Percentiles rank a stretch among this genome's conserved stretches.
These are phyloP conservation scores for Triplophysa bombifrons DNA, from an alignment of 2,797 vertebrate species.

Conservation along the genomic window DNA sequence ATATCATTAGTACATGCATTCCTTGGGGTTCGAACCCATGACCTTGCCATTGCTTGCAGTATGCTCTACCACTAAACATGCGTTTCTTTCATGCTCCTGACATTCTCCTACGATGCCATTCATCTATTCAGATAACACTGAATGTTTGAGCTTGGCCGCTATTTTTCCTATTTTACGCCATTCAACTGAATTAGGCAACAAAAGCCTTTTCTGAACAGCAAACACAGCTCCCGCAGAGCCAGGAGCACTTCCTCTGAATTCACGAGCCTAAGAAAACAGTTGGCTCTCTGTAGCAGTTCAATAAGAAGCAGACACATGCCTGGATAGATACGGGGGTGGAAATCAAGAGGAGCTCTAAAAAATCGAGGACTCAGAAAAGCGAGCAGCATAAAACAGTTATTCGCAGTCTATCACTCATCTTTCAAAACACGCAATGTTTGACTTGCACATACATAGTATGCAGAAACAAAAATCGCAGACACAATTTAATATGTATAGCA, in stretches of 20 bases:
- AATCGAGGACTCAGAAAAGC: slow-evolving; percentile 26
- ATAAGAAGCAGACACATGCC: slow-evolving; percentile 43
- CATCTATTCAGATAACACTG: neutral
- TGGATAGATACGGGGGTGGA: slow-evolving; percentile 31
- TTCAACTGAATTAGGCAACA: slow-evolving; percentile 28
- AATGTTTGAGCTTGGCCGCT: neutral
- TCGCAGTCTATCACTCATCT: neutral
- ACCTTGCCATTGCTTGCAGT: neutral
- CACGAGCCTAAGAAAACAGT: slow-evolving; percentile 52
- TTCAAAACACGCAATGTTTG: neutral
- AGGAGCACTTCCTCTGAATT: slow-evolving; percentile 43
- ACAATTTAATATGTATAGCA: neutral
- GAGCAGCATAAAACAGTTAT: slow-evolving; percentile 23
- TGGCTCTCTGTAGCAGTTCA: slow-evolving; percentile 54
- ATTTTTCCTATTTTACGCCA: slow-evolving; percentile 9
- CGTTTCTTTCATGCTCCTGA: neutral
- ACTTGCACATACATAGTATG: neutral
- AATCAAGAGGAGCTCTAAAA: slow-evolving; percentile 34
- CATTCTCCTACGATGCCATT: neutral
- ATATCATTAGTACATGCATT: neutral
- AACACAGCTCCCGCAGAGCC: slow-evolving; percentile 29
- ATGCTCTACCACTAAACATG: neutral
- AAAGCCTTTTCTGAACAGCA: slow-evolving; percentile 24
- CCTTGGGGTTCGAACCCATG: neutral
- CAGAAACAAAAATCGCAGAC: neutral